Conservation (phyloP, 2,888 invertebrate genomes). For the Anoncus sp. region DNA sequence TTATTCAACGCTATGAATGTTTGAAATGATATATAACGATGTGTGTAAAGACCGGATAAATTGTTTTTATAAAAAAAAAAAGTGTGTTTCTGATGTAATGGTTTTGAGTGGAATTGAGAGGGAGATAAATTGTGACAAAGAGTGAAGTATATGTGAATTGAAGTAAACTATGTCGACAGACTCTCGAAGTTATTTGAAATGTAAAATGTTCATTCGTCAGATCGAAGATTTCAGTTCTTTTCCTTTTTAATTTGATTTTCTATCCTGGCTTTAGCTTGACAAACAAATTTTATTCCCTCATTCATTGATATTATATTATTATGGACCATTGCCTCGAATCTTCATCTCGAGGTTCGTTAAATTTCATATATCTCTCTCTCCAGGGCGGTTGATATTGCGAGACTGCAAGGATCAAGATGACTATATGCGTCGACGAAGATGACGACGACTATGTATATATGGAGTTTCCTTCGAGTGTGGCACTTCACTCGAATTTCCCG, state of each 20-base stretch:
- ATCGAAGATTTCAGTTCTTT: neutral
- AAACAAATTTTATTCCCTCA: neutral
- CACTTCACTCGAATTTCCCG: constrained; percentile 32
- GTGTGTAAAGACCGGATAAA: neutral
- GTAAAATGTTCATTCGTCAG: neutral
- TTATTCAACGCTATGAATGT: neutral
- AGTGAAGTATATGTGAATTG: constrained; percentile 3
- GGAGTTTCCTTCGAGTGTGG: constrained; percentile 17
- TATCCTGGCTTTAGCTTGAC: neutral
- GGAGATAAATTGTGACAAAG: constrained; percentile 6
- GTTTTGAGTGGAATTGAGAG: neutral
- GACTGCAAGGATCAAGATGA: constrained; percentile 30
- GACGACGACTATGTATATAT: too few species aligned
- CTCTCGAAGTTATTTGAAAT: neutral
- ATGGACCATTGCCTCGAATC: neutral
- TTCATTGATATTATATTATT: neutral
- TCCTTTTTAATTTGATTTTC: neutral
- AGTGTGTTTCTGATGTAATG: neutral
- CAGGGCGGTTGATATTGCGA: constrained; percentile 8
- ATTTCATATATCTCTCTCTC: constrained; percentile 24
- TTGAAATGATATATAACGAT: too few species aligned
- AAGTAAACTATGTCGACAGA: neutral
- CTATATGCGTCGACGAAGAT: neutral
- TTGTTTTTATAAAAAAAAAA: constrained; percentile 1
- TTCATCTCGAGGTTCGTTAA: constrained; percentile 10